Conservation (phyloP, 2,113 vertebrate species). For the Stigmatopora argus region DNA sequence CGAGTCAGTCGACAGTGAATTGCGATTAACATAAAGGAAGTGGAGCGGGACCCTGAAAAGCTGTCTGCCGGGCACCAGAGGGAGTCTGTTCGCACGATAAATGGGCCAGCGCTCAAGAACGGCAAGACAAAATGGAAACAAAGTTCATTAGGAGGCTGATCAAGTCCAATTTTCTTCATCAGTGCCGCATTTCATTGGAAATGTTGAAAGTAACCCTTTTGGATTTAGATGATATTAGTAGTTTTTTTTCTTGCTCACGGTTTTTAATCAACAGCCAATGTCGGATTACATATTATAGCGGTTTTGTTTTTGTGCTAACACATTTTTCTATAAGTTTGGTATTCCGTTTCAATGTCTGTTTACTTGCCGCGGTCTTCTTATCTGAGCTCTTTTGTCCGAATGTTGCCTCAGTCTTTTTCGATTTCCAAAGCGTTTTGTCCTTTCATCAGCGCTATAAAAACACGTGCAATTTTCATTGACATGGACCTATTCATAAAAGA, state of each 20-base stretch:
- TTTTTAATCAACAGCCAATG: background rate
- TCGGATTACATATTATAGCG: background rate
- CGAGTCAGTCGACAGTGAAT: constrained; percentile 9
- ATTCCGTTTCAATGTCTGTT: background rate
- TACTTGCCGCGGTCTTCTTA: constrained; percentile 29
- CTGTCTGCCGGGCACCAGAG: constrained; percentile 29
- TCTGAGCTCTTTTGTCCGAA: constrained; percentile 31
- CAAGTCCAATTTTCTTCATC: constrained; percentile 25
- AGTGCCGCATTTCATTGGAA: background rate
- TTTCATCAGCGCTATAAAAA: constrained; percentile 38
- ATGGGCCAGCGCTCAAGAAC: constrained; percentile 32
- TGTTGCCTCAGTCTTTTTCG: constrained; percentile 22
- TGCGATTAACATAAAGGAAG: constrained; percentile 14
- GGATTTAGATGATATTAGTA: background rate
- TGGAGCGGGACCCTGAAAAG: constrained; percentile 24
- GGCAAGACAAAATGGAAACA: constrained; percentile 17
- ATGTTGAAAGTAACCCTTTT: background rate
- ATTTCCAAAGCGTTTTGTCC: constrained; percentile 24
- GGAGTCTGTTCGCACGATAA: constrained; percentile 38
- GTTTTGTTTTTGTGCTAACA: background rate
- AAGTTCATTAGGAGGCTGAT: constrained; percentile 35
- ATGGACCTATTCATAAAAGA: constrained; percentile 53
- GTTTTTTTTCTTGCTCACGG: background rate
- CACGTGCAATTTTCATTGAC: constrained; percentile 29
- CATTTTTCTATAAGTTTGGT: background rate